Base-by-base conservation (phyloP, 2,888 invertebrate genomes). In the Agelastica alni region DNA sequence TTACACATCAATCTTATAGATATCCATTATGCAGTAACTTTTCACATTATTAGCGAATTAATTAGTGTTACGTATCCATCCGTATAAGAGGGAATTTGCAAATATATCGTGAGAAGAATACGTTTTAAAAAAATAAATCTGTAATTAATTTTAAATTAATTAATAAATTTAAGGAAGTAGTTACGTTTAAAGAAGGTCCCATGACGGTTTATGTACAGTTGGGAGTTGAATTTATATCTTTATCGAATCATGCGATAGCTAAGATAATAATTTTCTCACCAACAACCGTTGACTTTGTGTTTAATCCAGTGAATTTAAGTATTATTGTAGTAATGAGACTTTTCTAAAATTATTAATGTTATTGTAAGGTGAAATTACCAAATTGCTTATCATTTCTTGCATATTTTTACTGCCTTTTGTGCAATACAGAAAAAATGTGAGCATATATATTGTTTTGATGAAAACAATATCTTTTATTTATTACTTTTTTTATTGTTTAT, bases 31-130 rank as follows among this genome's bases (percentile, higher is more conserved):
- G 20, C 12, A 39, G 39, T 20, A 9, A 20, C 17, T 39, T 18
- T 39, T 39, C 20, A 12, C 39, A 22, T 39, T 39, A 39, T 39
- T 20, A 39, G 20, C 20, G 39, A 17, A 7, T 13, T 37, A 17
- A 37, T 37, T 37, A 16, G 17, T n/a, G 10, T 12, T 12, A 18
- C n/a, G 9, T 17, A 37, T 17, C 17, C 37, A 18, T 17, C 18
- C 37, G 18, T 37, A 18, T 37, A 37, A 37, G 17, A 37, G 17
- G 10, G 4, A 37, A n/a, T 18, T 37, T 3, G 37, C 3, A 37
- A 37, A 37, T 37, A 12, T 37, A 37, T 37, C 37, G 37, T 37
- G 37, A 37, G 37, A 37, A 37, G 16, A 18, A 26, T 26, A 26
- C 26, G 7, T 26, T n/a, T 26, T 2, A 37, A 37, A 17, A 18